phyloP scores from a whole-genome alignment of 2,113 vertebrate species.

The Herpetotheres cachinnans region DNA sequence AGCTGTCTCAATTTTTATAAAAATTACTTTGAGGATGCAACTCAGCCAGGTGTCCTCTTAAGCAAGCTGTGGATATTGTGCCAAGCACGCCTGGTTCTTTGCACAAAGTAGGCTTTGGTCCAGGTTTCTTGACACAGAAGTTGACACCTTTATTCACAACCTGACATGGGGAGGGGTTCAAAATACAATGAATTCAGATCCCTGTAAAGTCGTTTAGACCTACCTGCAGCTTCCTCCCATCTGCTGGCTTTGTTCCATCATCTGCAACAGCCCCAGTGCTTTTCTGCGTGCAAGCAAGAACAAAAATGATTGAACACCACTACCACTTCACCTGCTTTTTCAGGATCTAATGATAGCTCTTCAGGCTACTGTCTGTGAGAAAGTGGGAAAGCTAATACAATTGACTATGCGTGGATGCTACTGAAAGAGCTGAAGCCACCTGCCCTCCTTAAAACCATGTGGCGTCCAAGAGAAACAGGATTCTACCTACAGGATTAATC shows the following conservation, averaged over 20 bases:
- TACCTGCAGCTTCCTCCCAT: conserved; percentile 85
- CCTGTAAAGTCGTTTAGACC: background rate
- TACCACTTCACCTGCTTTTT: background rate
- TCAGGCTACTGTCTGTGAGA: background rate
- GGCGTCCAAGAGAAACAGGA: background rate
- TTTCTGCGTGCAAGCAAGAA: conserved; percentile 69
- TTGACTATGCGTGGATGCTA: background rate
- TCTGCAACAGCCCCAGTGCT: conserved; percentile 58
- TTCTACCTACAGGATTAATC: background rate
- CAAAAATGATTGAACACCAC: background rate
- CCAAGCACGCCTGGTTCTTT: background rate
- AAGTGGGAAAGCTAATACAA: background rate
- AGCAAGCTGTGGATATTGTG: background rate
- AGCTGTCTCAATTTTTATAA: background rate
- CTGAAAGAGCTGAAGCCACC: background rate
- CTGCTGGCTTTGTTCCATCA: conserved; percentile 59
- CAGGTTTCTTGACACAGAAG: background rate
- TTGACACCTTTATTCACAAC: background rate
- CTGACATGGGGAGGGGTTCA: background rate
- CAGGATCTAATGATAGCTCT: background rate
- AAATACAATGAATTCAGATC: background rate
- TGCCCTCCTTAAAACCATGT: background rate
- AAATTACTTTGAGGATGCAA: background rate
- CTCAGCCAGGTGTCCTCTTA: background rate
- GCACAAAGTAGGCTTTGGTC: background rate